A percentile compares a stretch with the other conserved stretches of the same genome.
Evolutionary conservation across 2,797 vertebrate species (phyloP).

Genomic region (Linurgus olivaceus): DNA sequence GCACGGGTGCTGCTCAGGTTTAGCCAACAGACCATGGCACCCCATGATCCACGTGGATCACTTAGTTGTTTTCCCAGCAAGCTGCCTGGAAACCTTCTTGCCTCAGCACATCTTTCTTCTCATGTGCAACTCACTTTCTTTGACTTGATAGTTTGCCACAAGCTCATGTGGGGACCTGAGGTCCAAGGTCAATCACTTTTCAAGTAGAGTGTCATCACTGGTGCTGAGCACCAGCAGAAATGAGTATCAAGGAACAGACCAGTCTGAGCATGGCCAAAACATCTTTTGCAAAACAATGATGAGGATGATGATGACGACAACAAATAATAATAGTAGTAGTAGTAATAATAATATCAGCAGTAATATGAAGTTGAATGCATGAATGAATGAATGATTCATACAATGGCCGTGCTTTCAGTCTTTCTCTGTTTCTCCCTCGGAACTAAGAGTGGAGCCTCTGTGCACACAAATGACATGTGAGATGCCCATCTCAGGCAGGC

Average conservation of each 20-base stretch:
- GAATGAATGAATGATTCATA: background rate
- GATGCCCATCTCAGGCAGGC: background rate
- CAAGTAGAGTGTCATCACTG: background rate
- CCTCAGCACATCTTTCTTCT: background rate
- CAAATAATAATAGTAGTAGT: too few species aligned
- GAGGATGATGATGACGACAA: fast-evolving
- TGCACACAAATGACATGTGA: background rate
- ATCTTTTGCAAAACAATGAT: background rate
- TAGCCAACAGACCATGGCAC: background rate
- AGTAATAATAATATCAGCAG: background rate
- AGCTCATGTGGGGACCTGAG: background rate
- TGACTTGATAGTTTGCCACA: fast-evolving
- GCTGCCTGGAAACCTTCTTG: background rate
- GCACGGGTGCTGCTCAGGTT: background rate
- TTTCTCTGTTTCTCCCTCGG: background rate
- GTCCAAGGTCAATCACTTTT: background rate
- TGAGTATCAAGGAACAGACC: background rate
- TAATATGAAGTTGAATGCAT: background rate
- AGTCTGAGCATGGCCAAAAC: background rate
- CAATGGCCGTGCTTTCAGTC: background rate
- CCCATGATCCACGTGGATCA: background rate
- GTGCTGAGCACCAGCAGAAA: background rate
- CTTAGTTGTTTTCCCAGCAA: background rate
- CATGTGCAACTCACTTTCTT: background rate
- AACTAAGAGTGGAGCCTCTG: background rate